Conservation (phyloP, 2,113 vertebrate genomes). For the Pollachius pollachius region DNA sequence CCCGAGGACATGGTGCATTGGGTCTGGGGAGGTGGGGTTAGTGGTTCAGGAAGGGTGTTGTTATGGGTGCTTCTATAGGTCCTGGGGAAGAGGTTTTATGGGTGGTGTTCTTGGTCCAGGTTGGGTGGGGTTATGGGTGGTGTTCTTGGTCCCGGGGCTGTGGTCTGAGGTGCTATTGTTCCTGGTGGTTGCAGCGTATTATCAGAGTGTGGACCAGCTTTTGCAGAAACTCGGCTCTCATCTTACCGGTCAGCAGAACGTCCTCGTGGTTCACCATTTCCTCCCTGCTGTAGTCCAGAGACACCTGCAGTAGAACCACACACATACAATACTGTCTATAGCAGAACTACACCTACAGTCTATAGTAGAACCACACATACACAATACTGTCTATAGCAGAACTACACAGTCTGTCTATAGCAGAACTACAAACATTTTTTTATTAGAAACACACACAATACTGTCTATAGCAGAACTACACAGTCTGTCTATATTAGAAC, state of each 20-base stretch:
- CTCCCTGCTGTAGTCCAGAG: conserved; percentile 67
- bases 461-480: no score
- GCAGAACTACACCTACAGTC: neutral
- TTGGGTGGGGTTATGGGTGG: no score
- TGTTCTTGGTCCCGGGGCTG: neutral
- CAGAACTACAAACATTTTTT: no score
- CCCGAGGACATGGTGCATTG: no score
- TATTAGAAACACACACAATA: no score
- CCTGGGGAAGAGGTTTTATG: no score
- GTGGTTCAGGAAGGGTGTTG: no score
- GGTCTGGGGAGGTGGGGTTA: no score
- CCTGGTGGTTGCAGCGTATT: conserved; percentile 57
- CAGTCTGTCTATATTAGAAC: no score
- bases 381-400: neutral
- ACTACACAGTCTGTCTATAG: no score
- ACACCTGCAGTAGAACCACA: conserved; percentile 38
- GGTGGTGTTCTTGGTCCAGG: no score
- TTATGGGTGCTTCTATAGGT: no score
- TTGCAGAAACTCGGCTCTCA: conserved; percentile 66
- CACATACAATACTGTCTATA: neutral
- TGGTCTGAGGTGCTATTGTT: neutral
- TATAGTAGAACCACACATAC: neutral
- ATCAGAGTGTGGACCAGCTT: conserved; percentile 60
- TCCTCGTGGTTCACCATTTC: conserved; percentile 71
- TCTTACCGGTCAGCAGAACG: conserved; percentile 67